Conservation (phyloP, 2,797 vertebrate genomes). For the Sebastes jordani region DNA sequence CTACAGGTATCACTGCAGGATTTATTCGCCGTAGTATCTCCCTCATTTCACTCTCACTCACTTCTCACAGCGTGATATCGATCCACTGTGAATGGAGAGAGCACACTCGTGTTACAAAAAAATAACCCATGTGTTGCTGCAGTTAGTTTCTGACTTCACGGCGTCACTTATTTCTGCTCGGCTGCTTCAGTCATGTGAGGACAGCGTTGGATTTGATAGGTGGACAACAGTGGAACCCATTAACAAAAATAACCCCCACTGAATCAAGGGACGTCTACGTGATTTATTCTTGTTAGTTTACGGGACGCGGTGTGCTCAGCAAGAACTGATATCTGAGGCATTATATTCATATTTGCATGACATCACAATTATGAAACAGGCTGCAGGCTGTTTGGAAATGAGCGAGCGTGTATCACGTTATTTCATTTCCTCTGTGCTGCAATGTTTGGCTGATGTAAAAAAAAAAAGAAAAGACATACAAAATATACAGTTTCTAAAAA, state of each 20-base stretch:
- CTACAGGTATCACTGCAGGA: slow-evolving; percentile 55
- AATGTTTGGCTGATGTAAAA: neutral
- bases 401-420: slow-evolving; percentile 9
- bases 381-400: slow-evolving; percentile 37
- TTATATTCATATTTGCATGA: slow-evolving; percentile 26
- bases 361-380: slow-evolving; percentile 33
- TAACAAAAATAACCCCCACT: neutral
- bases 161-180: slow-evolving; percentile 16
- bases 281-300: slow-evolving; percentile 18
- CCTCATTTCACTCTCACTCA: slow-evolving; percentile 36
- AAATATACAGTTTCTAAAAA: slow-evolving; percentile 1
- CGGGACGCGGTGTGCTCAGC: neutral
- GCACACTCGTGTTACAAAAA: neutral
- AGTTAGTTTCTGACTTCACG: slow-evolving; percentile 15
- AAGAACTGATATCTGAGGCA: slow-evolving; percentile 3
- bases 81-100: slow-evolving; percentile 40
- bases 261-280: slow-evolving; percentile 1
- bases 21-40: slow-evolving; percentile 20
- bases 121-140: slow-evolving; percentile 21
- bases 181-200: slow-evolving; percentile 45
- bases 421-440: slow-evolving; percentile 6
- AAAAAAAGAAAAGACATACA: neutral
- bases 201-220: slow-evolving; percentile 26
- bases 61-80: slow-evolving; percentile 42
- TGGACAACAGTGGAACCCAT: slow-evolving; percentile 7